Conservation (phyloP, 2,797 vertebrate species). For the Tragelaphus oryx region DNA sequence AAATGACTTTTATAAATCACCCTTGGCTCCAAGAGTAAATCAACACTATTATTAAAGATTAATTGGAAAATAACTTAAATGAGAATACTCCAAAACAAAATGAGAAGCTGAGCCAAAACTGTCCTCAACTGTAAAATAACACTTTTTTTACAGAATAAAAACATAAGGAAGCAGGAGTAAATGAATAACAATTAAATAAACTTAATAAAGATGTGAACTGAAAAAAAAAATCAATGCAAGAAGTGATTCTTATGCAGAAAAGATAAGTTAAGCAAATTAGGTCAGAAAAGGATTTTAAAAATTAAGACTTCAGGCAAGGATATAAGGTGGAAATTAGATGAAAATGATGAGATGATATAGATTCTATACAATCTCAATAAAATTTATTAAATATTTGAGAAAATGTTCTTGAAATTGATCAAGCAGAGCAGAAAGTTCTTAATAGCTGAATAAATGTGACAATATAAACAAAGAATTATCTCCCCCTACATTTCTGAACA, state of each 20-base stretch:
- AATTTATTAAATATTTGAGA: conserved; percentile 4
- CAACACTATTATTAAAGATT: not conserved
- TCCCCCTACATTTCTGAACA: not conserved
- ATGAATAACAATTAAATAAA: not conserved
- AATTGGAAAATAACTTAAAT: conserved; percentile 31
- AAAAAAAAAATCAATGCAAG: conserved; percentile 11
- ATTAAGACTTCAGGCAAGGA: not conserved
- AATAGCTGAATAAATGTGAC: not conserved
- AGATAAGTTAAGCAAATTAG: not conserved
- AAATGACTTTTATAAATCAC: not conserved
- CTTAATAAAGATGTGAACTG: not conserved
- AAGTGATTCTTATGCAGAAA: not conserved
- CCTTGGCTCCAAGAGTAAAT: not conserved
- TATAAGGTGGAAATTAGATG: not conserved
- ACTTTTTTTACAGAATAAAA: not conserved
- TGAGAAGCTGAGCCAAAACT: not conserved
- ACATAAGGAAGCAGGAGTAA: not conserved
- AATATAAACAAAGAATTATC: not conserved
- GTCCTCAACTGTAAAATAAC: not conserved
- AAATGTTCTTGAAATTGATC: not conserved
- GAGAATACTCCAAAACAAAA: not conserved
- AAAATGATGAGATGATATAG: not conserved
- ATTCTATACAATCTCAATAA: not conserved
- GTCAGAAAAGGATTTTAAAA: not conserved
- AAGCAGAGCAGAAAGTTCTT: not conserved